A percentile compares a stretch with the other conserved stretches of the same genome.
These are phyloP conservation scores for Rhamphomyia laevipes DNA, from an alignment of 2,888 invertebrate genomes.

Conservation along the genomic window DNA sequence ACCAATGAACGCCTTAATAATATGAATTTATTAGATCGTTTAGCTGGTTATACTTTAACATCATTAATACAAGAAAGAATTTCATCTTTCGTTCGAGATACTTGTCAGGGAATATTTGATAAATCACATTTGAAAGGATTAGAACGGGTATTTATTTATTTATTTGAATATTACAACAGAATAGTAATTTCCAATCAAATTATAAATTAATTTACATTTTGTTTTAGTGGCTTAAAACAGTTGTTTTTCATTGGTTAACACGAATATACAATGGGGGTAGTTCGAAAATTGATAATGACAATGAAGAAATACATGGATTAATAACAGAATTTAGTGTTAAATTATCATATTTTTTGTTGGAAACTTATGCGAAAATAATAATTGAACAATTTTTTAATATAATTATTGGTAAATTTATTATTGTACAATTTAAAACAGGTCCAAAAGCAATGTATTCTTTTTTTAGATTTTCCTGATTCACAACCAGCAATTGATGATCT, in stretches of 20 bases:
- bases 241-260: conserved; percentile 77
- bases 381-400: conserved; percentile 92
- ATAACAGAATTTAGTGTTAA: conserved; percentile 61
- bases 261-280: conserved; percentile 64
- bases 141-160: conserved; percentile 46
- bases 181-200: not conserved
- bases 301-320: conserved; percentile 44
- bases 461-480: conserved; percentile 83
- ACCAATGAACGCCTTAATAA: conserved; percentile 68
- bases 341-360: conserved; percentile 70
- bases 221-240: conserved; percentile 76
- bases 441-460: not conserved
- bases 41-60: conserved; percentile 76
- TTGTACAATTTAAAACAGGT: not conserved
- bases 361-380: conserved; percentile 76
- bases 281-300: conserved; percentile 44
- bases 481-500: conserved; percentile 86
- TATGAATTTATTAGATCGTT: conserved; percentile 65
- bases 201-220: conserved; percentile 19
- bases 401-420: conserved; percentile 56
- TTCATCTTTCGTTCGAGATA: conserved; percentile 68
- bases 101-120: conserved; percentile 80
- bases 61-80: conserved; percentile 73
- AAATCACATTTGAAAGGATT: conserved; percentile 63
- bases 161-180: too few species aligned